Evolutionary conservation across 2,113 vertebrate species (phyloP), one percentile per base, ranked within the genome.

Genomic region (Uria aalge): DNA sequence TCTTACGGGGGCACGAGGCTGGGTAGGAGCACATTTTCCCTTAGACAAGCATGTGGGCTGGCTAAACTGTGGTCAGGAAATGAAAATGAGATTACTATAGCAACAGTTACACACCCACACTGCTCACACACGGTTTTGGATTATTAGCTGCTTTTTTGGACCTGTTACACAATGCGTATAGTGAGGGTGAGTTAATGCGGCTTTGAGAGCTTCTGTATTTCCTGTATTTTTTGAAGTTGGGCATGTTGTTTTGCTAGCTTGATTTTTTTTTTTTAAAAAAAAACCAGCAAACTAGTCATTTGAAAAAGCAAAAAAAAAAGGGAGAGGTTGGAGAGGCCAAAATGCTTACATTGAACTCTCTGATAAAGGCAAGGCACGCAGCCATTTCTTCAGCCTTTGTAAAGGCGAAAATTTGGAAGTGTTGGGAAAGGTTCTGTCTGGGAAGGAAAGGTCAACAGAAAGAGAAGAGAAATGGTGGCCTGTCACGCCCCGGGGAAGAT

Each of bases 171-270:
- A 74, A 55, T 2, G 7, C 26, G 21, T 79, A 4, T 56, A 27
- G 88, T 34, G 84, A 68, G 81, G 45, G 23, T 76, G 87, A 69
- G 57, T 88, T 92, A 15, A 34, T 76, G 66, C 0, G 3, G 91
- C 74, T 95, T 85, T 90, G 87, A 94, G 91, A 92, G 71, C n/a
- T 95, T 92, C 53, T 94, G 32, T 91, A 8, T 94, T 92, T 95
- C 91, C 94, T 96, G 86, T 92, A 82, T 91, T 95, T 94, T 69
- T 95, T 96, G 91, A 82, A 94, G 77, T 91, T 96, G 92, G 89
- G 91, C 9, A 3, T 69, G 41, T 83, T 93, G 75, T 82, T 85
- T 91, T 88, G 67, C 50, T 90, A 68, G 72, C 71, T 91, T 91
- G 48, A 24, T 78, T 91, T 90, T 48, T 57, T 56, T 41, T 20